Base-by-base conservation (phyloP, 2,888 invertebrate species). In the Conus canariensis region DNA sequence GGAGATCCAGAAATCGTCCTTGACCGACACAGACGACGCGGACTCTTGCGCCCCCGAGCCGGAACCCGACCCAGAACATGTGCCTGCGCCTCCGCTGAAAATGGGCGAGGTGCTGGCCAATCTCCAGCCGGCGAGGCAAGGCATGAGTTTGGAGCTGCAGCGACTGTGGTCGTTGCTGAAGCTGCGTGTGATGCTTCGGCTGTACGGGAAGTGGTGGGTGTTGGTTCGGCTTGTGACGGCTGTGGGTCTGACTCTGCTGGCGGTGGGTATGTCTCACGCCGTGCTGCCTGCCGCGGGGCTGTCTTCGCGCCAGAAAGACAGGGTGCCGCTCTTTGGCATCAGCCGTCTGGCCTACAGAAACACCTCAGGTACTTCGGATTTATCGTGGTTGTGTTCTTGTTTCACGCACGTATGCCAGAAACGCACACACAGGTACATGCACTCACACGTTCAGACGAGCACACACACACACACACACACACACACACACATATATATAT, bases 271-370 rank as follows among this genome's bases (percentile, higher is more conserved):
- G 60, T 83, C 74, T 30, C 60, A 85, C 74, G 89, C 89, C 85
- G n/a, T 60, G 56, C 58, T 82, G 82, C 82, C 82, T 59, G 10
- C 19, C 1, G 86, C 64, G 4, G 60, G 9, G 67, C 16, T 7
- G 64, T 64, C 67, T 7, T 16, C 30, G 22, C 85, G 59, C 14
- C 25, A 60, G 60, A 60, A 59, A 58, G 30, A 86, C 30, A 86
- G 86, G 67, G 12, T 60, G 64, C 86, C 59, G 45, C 86, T 86
- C 12, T 67, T 86, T 16, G 86, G 64, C 67, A 45, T 64, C 16
- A 12, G 25, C 59, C 88, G n/a, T 10, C 85, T 89, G 9, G 45
- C 80, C 16, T 89, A 89, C 89, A 85, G 74, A 58, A 85, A 89
- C 19, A 9, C 56, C 56, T 56, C 89, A 89, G 74, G 89, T 85